Evolutionary conservation across 1,140 invertebrate species (phyloP), one percentile per base, ranked within the genome.

Genomic region (Drosophila yakuba): DNA sequence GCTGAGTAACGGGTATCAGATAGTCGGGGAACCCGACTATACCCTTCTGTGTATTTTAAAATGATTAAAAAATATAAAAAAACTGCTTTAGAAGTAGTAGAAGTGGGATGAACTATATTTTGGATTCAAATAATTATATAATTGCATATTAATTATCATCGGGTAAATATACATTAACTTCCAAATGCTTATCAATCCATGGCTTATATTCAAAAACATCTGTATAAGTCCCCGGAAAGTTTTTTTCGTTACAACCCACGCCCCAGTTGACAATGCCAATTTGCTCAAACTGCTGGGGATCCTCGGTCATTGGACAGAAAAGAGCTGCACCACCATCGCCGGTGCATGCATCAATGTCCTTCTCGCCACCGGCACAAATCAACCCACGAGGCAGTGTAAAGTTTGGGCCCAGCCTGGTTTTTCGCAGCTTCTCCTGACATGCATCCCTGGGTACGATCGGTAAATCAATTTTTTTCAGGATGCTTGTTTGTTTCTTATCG

Each of bases 281-380:
- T 15, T 95, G 93, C 35, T 93, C 92, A 80, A 94, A 95, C 14
- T 93, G 90, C 39, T 94, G 93, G 20, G 93, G 93, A 2, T 71
- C 50, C 14, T 43, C 7, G 5, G 85, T 75, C 20, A 95, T 86
- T 4, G 94, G 93, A 79, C 96, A 97, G 0, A 94, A 94, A 7
- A 97, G 88, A 0, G 96, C 95, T 1, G 95, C 94, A 14, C 96
- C 96, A 4, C 96, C 96, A 79, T 96, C 96, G 74, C 96, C 95
- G 93, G 94, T 93, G 91, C 95, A 95, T 0, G 95, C 94, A 57
- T 96, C 96, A 67, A 95, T 95, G 15, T 95, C 95, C 66, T 94
- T 93, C 79, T 96, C 95, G 1, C 96, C 96, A 6, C 94, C 94
- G 11, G 94, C 94, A 68, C 94, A 94, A 5, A 93, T 67, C 61